Evolutionary conservation across 2,888 invertebrate genomes (phyloP), one percentile per base, ranked within the genome.

Genomic region (Caenorhabditis doughertyi): DNA sequence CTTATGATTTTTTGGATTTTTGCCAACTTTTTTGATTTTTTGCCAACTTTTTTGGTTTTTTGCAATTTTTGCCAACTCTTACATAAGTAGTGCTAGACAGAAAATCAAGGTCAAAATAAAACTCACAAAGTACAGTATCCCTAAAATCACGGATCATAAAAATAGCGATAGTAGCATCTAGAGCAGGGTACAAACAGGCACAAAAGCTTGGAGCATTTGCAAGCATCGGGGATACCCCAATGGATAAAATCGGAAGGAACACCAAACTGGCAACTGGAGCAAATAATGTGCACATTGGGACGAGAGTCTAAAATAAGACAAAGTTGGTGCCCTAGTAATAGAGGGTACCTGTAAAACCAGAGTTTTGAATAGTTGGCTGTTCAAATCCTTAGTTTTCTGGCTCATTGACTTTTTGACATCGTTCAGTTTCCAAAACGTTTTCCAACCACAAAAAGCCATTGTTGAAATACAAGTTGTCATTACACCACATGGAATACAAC

Each of bases 111-210:
- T n/a, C n/a, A n/a, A n/a, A n/a, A n/a, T n/a, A n/a, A 56, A 35
- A 35, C 67, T 72, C 5, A 80, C 80, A 80, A 27, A 73, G 7
- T 5, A 81, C 70, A 18, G 70, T 47, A 11, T 81, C 42, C n/a
- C 74, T 32, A 18, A 74, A 81, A 11, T 74, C 74, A 9, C 70
- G 32, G 4, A 81, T 74, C 70, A 81, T 74, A 1, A 60, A 64
- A 58, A 81, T 74, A 1, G 70, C 74, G 13, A 81, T 56, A 0
- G 25, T 47, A 4, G 81, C 70, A 21, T 81, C 81, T 0, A 74
- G 21, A 8, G 47, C 74, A 13, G 81, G 81, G 47, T 74, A 81
- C 0, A 74, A 25, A 0, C 27, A 32, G 3, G 64, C 73, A 8
- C 32, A 44, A 0, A 70, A 7, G n/a, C 62, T 51, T 1, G 70